A percentile compares a stretch with the other conserved stretches of the same genome.
Evolutionary conservation across 2,888 invertebrate genomes (phyloP).

Genomic region (Sabatieria punctata): DNA sequence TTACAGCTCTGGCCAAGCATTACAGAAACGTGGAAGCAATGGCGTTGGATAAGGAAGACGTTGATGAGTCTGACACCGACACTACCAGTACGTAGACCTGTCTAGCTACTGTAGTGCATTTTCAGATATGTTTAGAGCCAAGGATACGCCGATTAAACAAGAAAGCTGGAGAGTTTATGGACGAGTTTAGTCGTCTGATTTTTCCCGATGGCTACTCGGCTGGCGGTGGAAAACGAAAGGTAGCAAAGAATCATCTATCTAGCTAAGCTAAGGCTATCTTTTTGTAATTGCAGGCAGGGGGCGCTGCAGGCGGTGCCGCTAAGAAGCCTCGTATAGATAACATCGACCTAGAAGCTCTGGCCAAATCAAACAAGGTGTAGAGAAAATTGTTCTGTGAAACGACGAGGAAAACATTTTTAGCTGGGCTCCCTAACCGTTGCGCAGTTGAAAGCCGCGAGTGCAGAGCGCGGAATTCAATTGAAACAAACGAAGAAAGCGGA

Average conservation of each 20-base stretch:
- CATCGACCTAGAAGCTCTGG: no score
- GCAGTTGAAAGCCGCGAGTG: slow-evolving; percentile 22
- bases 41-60: slow-evolving; percentile 44
- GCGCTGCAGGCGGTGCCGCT: no score
- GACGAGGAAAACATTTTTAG: no score
- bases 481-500: slow-evolving; percentile 8
- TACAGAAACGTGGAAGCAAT: slow-evolving; percentile 50
- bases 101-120: not conserved
- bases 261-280: no score
- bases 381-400: no score
- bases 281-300: no score
- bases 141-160: slow-evolving; percentile 32
- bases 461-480: not conserved
- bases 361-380: no score
- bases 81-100: no score
- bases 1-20: slow-evolving; percentile 41
- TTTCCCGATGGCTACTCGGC: slow-evolving; percentile 34
- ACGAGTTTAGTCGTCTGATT: slow-evolving; percentile 34
- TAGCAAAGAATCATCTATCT: slow-evolving; percentile 7
- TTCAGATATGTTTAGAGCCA: slow-evolving; percentile 28
- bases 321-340: no score
- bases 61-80: slow-evolving; percentile 42
- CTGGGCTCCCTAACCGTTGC: slow-evolving; percentile 35
- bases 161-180: slow-evolving; percentile 31
- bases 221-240: slow-evolving; percentile 4